Base-by-base conservation (phyloP, 1,140 invertebrate genomes). In the Macrobrachium nipponense region DNA sequence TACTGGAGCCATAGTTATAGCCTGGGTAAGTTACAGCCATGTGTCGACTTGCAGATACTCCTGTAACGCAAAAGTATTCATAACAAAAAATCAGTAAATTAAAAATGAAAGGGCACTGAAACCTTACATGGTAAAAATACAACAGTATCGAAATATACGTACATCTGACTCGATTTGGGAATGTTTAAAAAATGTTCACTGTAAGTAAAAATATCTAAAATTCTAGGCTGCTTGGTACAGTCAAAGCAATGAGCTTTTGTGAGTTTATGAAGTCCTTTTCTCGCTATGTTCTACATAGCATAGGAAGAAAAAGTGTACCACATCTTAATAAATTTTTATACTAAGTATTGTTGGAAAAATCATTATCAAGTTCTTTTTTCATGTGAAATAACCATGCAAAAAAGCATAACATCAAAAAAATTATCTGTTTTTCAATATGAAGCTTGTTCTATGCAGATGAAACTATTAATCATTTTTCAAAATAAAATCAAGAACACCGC, bases 1-100 rank as follows among this genome's bases (percentile, higher is more conserved):
- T 85, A 78, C 72, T 86, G 66, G 83, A 80, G 64, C 83, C 83
- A 72, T 86, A 86, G 61, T 86, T 86, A 79, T 86, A 86, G 44
- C 83, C 83, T 18, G 83, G 83, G 77, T 86, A 86, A 27, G 83
- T 86, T 27, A 86, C 83, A 73, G 83, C 75, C 76, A 86, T 79
- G 59, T 62, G 83, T 20, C 83, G 76, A 23, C 83, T 79, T 61
- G 77, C 77, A 79, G 66, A 80, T 58, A 64, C 77, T 80, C 83
- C 83, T 86, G 83, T n/a, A 86, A 86, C 61, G 78, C 64, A 80
- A 73, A 36, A 43, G 62, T 72, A 86, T 80, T 80, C 77, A 86
- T 72, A 70, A 86, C 64, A 58, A 80, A 72, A 61, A 80, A 79
- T 51, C 23, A 83, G 59, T 61, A 83, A 75, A 64, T 61, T 66